Evolutionary conservation across 2,797 vertebrate genomes (phyloP).

Genomic region (Myotis pilosus): DNA sequence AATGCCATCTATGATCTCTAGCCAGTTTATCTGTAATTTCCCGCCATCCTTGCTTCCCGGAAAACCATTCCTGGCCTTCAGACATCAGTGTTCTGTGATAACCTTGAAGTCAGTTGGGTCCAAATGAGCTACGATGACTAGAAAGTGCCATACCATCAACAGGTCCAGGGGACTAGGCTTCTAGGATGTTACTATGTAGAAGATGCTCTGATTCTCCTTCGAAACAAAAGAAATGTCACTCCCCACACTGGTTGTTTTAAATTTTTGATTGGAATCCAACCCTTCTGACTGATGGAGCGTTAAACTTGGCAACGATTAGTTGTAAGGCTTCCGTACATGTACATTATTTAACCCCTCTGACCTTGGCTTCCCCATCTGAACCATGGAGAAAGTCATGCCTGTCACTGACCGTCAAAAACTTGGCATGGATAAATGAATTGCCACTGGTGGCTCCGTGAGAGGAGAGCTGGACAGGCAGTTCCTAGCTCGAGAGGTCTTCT

Average conservation of each 20-base stretch:
- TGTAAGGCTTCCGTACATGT: not conserved
- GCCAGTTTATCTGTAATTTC: not conserved
- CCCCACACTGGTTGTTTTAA: not conserved
- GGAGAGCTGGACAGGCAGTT: not conserved
- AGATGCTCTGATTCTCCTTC: not conserved
- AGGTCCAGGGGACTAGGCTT: not conserved
- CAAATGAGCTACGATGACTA: not conserved
- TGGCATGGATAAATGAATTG: not conserved
- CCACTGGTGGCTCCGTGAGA: not conserved
- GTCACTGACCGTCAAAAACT: not conserved
- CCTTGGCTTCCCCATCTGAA: not conserved
- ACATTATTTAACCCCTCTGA: not conserved
- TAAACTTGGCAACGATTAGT: not conserved
- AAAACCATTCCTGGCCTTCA: not conserved
- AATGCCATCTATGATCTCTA: not conserved
- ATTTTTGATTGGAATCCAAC: not conserved
- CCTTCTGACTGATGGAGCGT: not conserved
- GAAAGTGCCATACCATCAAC: not conserved
- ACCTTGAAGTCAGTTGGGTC: not conserved
- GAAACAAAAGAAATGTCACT: not conserved
- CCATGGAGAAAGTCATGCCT: not conserved
- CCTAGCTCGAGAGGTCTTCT: not conserved
- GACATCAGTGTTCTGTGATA: not conserved
- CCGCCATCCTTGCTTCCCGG: not conserved
- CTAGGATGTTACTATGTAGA: not conserved